phyloP scores from a whole-genome alignment of 2,113 vertebrate species.

The Arizona elegans region DNA sequence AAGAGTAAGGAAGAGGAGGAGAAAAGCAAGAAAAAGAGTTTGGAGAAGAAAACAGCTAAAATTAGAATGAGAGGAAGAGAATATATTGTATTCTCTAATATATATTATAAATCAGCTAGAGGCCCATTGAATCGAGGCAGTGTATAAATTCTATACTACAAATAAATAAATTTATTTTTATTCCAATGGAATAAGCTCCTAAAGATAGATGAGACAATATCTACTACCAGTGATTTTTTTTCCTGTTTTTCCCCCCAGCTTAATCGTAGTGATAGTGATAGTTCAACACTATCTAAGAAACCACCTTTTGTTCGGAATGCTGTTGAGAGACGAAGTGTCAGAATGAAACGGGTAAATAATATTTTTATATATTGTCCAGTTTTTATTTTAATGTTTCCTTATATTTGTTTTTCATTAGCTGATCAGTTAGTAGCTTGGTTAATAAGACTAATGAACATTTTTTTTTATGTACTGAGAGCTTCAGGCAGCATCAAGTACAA shows the following conservation, averaged over 20 bases:
- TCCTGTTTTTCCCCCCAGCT: slow-evolving; percentile 71
- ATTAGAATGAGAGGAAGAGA: not conserved
- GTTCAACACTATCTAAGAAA: slow-evolving; percentile 93
- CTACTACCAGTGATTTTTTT: not conserved
- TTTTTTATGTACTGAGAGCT: not conserved
- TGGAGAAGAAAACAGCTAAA: not conserved
- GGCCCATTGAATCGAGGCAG: not conserved
- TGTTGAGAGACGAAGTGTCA: slow-evolving; percentile 89
- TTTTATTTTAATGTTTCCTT: not conserved
- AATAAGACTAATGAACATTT: not conserved
- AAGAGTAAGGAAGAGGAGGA: too few species aligned
- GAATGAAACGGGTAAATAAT: slow-evolving; percentile 87
- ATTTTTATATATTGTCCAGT: not conserved
- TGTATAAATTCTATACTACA: not conserved
- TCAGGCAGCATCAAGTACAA: not conserved
- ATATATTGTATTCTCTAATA: not conserved
- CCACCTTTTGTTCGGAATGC: slow-evolving; percentile 92
- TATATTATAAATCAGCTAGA: not conserved
- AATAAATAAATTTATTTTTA: not conserved
- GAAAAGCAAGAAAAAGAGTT: too few species aligned
- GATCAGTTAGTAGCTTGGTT: not conserved
- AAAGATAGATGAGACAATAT: not conserved
- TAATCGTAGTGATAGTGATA: slow-evolving; percentile 97
- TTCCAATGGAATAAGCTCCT: not conserved
- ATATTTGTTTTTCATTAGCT: not conserved